Evolutionary conservation across 1,140 invertebrate genomes (phyloP).

Genomic region (Medauroidea extradentata): DNA sequence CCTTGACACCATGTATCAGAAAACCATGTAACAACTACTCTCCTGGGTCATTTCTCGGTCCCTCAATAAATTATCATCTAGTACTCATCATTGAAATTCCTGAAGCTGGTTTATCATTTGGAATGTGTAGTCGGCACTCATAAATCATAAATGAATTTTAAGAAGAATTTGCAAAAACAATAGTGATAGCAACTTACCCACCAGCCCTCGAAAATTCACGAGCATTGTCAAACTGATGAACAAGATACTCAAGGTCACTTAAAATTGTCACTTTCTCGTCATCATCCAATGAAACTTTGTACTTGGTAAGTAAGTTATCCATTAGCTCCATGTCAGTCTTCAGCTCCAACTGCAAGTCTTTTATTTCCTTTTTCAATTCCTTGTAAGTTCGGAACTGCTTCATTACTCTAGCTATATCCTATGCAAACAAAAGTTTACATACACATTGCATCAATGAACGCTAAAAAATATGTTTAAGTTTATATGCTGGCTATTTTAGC

Average conservation of each 20-base stretch:
- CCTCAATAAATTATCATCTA: too few species aligned
- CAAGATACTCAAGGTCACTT: conserved; percentile 64
- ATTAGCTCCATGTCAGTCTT: conserved; percentile 66
- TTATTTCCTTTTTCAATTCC: conserved; percentile 61
- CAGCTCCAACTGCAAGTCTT: conserved; percentile 54
- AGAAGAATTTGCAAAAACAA: too few species aligned
- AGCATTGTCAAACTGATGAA: conserved; percentile 78
- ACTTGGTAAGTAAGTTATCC: conserved; percentile 52
- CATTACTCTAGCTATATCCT: conserved; percentile 27
- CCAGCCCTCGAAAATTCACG: conserved; percentile 60
- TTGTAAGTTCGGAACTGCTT: conserved; percentile 56
- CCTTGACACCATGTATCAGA: too few species aligned
- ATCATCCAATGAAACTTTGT: conserved; percentile 39
- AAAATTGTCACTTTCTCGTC: conserved; percentile 52
- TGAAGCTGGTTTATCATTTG: too few species aligned
- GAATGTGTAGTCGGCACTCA: too few species aligned
- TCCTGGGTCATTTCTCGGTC: too few species aligned
- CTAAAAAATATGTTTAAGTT: too few species aligned
- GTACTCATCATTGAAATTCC: too few species aligned
- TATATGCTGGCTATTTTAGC: too few species aligned
- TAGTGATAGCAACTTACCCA: conserved; percentile 44
- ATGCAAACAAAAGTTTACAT: conserved; percentile 9
- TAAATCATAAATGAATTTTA: too few species aligned
- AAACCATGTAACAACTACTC: too few species aligned
- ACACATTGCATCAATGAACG: too few species aligned